Conservation (phyloP, 1,140 invertebrate species). For the Bombyx mori region ASM3026992v2 NC_085132.1:4577501-4578000, state of each 20-base stretch:
- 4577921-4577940: not conserved
- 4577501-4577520: too few relatives aligned
- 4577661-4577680: too few relatives aligned
- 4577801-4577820: constrained; percentile 50
- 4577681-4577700: too few relatives aligned
- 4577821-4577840: constrained; percentile 52
- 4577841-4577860: constrained; percentile 57
- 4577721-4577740: constrained; percentile 1
- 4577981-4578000: not conserved
- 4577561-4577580: too few relatives aligned
- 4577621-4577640: too few relatives aligned
- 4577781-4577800: constrained; percentile 43
- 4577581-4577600: too few relatives aligned
- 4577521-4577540: too few relatives aligned
- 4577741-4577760: constrained; percentile 42
- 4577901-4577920: not conserved
- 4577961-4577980: not conserved
- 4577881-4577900: constrained; percentile 45
- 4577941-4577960: not conserved
- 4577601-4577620: too few relatives aligned
- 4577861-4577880: constrained; percentile 54
- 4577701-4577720: too few relatives aligned
- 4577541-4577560: too few relatives aligned
- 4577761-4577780: constrained; percentile 52
- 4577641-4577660: too few relatives aligned